A percentile compares a stretch with the other conserved stretches of the same genome.
These are phyloP conservation scores for Pecten maximus DNA, from an alignment of 2,888 invertebrate species.

Conservation along the genomic window DNA sequence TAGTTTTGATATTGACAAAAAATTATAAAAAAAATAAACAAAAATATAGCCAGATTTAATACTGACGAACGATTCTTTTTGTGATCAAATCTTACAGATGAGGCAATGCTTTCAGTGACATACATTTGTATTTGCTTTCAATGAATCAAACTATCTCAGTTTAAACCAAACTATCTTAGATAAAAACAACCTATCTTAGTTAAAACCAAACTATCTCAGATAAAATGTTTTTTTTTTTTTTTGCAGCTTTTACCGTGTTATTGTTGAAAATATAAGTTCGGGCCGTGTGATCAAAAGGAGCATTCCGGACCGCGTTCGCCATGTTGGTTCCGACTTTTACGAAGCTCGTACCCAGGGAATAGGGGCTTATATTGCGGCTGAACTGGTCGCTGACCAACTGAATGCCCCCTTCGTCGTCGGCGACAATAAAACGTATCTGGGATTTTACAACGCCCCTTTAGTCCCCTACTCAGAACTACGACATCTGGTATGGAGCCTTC, in stretches of 20 bases:
- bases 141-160: no score
- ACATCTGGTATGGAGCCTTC: slow-evolving; percentile 89
- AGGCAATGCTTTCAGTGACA: no score
- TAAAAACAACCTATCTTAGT: no score
- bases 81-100: no score
- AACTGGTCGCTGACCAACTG: slow-evolving; percentile 86
- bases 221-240: no score
- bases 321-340: slow-evolving; percentile 86
- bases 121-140: no score
- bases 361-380: slow-evolving; percentile 92
- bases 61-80: no score
- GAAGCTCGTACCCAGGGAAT: slow-evolving; percentile 87
- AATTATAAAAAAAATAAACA: no score
- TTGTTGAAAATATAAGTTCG: slow-evolving; percentile 67
- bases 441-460: slow-evolving; percentile 91
- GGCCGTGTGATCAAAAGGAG: slow-evolving; percentile 56
- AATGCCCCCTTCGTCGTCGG: slow-evolving; percentile 90
- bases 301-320: slow-evolving; percentile 84
- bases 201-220: not conserved
- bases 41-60: no score
- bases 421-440: slow-evolving; percentile 89
- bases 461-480: slow-evolving; percentile 86
- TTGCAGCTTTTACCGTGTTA: slow-evolving; percentile 76
- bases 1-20: no score
- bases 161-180: no score